phyloP scores from a whole-genome alignment of 2,797 vertebrate species.

The Labeo calbasu region DNA sequence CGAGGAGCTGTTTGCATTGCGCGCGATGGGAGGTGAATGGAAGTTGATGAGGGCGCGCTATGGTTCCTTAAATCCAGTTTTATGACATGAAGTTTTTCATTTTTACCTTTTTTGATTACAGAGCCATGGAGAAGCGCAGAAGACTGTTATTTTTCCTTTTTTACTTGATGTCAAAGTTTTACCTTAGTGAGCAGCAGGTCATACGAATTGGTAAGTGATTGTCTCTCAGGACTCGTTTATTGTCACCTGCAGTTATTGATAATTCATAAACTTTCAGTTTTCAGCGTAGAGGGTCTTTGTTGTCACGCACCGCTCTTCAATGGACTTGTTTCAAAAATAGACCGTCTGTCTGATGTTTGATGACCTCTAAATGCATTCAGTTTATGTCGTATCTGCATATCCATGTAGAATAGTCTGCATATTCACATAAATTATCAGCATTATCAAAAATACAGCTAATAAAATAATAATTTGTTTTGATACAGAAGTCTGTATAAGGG shows the following conservation, averaged over 20 bases:
- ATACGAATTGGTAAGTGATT: slow-evolving; percentile 90
- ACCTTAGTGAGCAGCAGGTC: slow-evolving; percentile 83
- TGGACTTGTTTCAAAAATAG: neutral
- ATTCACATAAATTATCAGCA: neutral
- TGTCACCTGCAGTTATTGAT: slow-evolving; percentile 37
- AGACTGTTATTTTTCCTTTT: slow-evolving; percentile 67
- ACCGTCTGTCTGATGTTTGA: neutral
- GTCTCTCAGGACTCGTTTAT: slow-evolving; percentile 46
- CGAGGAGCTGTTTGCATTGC: slow-evolving; percentile 5
- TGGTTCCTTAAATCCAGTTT: neutral
- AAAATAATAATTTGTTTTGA: neutral
- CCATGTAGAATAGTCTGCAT: neutral
- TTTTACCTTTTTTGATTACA: slow-evolving; percentile 61
- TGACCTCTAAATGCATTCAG: neutral
- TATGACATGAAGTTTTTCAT: slow-evolving; percentile 45
- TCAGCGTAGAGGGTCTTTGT: neutral
- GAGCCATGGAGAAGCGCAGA: slow-evolving; percentile 70
- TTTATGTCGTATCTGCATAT: neutral
- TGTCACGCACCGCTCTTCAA: neutral
- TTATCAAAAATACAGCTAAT: neutral
- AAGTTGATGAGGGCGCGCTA: slow-evolving; percentile 9
- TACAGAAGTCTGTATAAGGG: neutral
- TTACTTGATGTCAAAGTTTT: slow-evolving; percentile 64
- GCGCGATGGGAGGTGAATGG: slow-evolving; percentile 27
- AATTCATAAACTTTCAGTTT: neutral